Evolutionary conservation across 2,888 invertebrate species (phyloP).

Genomic region (Dinocampus coccinellae): DNA sequence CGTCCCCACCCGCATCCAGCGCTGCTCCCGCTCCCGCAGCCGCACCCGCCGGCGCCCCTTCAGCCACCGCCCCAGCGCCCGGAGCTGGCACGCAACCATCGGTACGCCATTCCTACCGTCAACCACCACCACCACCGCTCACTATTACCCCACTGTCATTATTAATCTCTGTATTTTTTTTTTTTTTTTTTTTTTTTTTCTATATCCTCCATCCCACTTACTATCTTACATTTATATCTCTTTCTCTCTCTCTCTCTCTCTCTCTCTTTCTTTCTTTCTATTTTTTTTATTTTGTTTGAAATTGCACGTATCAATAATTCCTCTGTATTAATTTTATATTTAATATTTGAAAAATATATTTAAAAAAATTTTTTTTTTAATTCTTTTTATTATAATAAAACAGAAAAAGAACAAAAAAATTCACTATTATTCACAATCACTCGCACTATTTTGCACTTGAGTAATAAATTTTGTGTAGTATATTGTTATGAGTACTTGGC

Average conservation of each 20-base stretch:
- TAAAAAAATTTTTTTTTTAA: no score
- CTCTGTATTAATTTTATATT: no score
- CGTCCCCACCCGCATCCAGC: slow-evolving; percentile 69
- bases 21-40: slow-evolving; percentile 51
- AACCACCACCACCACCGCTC: slow-evolving; percentile 48
- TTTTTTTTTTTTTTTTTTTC: neutral
- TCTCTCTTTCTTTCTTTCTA: neutral
- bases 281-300: neutral
- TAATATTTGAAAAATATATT: no score
- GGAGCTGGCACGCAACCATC: slow-evolving; percentile 65
- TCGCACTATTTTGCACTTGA: slow-evolving; percentile 24
- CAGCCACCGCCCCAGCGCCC: slow-evolving; percentile 57
- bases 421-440: no score
- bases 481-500: neutral
- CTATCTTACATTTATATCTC: no score
- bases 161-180: neutral
- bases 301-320: slow-evolving; percentile 18
- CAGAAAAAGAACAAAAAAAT: no score
- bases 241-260: neutral
- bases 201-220: no score
- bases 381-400: no score
- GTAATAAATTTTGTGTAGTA: neutral
- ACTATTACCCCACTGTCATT: neutral
- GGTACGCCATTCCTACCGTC: slow-evolving; percentile 68
- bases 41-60: slow-evolving; percentile 52